phyloP scores from a whole-genome alignment of 2,113 vertebrate genomes.

The Phalacrocorax carbo region DNA sequence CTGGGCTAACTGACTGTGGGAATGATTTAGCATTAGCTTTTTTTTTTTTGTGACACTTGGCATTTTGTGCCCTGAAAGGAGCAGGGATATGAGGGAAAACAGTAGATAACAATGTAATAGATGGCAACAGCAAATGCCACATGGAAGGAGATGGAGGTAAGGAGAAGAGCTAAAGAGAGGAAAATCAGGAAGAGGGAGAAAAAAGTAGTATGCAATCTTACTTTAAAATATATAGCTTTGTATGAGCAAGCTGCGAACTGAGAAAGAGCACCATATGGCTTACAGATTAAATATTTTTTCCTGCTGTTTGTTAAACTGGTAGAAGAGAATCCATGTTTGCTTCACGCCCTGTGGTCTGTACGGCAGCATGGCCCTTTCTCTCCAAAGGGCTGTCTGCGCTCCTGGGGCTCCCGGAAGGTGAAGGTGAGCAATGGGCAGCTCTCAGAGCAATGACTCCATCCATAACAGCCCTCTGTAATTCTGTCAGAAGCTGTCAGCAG shows the following conservation, averaged over 20 bases:
- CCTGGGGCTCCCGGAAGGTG: accelerated
- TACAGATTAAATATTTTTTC: neutral
- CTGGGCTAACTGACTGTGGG: neutral
- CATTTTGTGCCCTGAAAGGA: neutral
- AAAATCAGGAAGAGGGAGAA: neutral
- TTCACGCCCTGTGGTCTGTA: neutral
- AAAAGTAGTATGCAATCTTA: neutral
- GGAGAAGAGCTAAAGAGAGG: neutral
- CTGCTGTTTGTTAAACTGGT: neutral
- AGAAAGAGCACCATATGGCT: neutral
- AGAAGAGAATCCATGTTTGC: neutral
- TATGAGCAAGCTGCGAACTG: neutral
- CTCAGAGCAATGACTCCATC: neutral
- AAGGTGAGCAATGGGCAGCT: too few species aligned
- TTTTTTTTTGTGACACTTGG: neutral
- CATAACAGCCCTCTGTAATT: neutral
- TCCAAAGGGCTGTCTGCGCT: neutral
- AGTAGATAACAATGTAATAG: neutral
- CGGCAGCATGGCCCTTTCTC: neutral
- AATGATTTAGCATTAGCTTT: neutral
- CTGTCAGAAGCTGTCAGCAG: neutral
- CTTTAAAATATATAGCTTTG: neutral
- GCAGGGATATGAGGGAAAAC: neutral
- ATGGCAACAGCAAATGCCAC: neutral
- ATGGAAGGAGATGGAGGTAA: neutral